Conservation (phyloP, 2,797 vertebrate genomes). For the Bufotes viridis region DNA sequence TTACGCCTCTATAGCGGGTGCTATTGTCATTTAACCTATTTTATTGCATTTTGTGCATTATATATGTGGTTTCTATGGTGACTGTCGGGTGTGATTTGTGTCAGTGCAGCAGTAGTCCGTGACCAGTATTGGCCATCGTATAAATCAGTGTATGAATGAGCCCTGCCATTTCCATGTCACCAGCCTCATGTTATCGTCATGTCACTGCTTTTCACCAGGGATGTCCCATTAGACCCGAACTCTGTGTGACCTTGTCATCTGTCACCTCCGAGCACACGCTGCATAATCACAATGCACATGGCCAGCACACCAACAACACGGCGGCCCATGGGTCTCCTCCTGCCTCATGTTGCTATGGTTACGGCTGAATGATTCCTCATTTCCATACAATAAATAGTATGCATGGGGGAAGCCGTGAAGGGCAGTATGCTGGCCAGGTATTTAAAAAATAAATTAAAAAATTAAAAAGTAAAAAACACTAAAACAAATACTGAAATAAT, state of each 20-base stretch:
- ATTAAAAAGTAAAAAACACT: no score
- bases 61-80: slow-evolving; percentile 27
- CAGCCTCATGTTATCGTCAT: not conserved
- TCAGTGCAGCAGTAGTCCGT: slow-evolving; percentile 25
- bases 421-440: not conserved
- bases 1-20: not conserved
- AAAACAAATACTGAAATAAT: no score
- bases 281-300: not conserved
- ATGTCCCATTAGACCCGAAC: slow-evolving; percentile 44
- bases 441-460: no score
- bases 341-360: slow-evolving; percentile 24
- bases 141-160: not conserved
- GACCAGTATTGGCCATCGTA: slow-evolving; percentile 12
- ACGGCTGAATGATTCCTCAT: slow-evolving; percentile 1
- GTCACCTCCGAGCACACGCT: not conserved
- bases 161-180: not conserved
- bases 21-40: slow-evolving; percentile 5
- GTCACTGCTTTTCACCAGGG: not conserved
- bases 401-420: not conserved
- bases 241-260: slow-evolving; percentile 33
- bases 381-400: not conserved
- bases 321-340: not conserved
- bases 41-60: not conserved
- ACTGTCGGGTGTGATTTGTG: slow-evolving; percentile 40
- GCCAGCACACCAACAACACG: not conserved